Percentiles rank a stretch among this genome's conserved stretches.
Evolutionary conservation across 2,797 vertebrate species (phyloP).

Genomic region (Peromyscus eremicus): DNA sequence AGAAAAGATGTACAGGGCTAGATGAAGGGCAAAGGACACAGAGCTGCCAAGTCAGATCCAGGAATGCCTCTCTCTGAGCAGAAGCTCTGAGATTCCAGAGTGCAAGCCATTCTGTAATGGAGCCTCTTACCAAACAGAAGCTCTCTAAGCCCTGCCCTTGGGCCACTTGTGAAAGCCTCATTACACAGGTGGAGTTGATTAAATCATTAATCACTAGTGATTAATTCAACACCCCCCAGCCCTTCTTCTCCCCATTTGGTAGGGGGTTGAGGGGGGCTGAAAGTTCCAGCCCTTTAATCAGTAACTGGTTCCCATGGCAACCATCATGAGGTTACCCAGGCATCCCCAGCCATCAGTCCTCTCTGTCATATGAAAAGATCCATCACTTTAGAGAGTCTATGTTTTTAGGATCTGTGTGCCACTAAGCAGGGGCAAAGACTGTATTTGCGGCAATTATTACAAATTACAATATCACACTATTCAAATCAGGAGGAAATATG

Average conservation of each 20-base stretch:
- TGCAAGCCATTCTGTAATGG: background rate
- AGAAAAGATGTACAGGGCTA: background rate
- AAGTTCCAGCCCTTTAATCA: background rate
- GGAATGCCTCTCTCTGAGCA: background rate
- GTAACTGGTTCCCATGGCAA: conserved; percentile 37
- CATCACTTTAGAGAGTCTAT: background rate
- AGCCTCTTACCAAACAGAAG: background rate
- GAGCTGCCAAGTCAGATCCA: background rate
- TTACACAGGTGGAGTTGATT: background rate
- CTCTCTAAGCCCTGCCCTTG: background rate
- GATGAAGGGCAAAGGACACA: background rate
- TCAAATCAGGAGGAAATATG: conserved; percentile 44
- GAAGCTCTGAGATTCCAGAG: background rate
- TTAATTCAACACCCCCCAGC: conserved; percentile 1
- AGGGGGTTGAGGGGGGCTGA: background rate
- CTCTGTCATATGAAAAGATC: conserved; percentile 3
- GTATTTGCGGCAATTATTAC: background rate
- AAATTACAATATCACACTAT: background rate
- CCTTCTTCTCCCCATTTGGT: background rate
- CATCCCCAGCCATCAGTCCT: background rate
- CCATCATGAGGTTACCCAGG: background rate
- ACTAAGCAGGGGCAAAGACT: background rate
- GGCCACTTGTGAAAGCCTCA: background rate
- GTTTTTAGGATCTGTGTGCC: background rate
- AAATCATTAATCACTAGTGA: conserved; percentile 35